phyloP scores from a whole-genome alignment of 2,113 vertebrate species.

The Stictonetta naevosa region DNA sequence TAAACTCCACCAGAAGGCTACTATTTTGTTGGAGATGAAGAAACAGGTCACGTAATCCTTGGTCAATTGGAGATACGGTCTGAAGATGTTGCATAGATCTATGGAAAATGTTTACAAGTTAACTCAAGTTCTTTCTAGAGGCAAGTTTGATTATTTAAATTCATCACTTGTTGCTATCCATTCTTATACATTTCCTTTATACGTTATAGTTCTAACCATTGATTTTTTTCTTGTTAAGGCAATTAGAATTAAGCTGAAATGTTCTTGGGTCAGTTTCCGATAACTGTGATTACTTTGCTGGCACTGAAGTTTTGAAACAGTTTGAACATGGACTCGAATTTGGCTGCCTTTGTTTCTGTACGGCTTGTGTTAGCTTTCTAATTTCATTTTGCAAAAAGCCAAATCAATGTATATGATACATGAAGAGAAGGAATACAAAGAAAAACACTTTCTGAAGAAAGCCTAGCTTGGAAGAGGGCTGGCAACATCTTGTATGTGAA shows the following conservation, averaged over 20 bases:
- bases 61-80: not conserved
- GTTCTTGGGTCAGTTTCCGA: not conserved
- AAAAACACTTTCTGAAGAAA: conserved; percentile 12
- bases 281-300: conserved; percentile 26
- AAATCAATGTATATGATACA: not conserved
- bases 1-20: not conserved
- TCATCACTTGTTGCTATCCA: not conserved
- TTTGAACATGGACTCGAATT: not conserved
- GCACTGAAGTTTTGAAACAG: not conserved
- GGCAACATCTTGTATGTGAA: not conserved
- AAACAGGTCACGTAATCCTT: not conserved
- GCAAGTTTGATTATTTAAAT: not conserved
- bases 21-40: not conserved
- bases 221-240: conserved; percentile 34
- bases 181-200: not conserved
- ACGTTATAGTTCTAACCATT: not conserved
- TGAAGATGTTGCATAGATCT: not conserved
- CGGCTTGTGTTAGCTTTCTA: conserved; percentile 8
- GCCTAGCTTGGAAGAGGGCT: not conserved
- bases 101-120: not conserved
- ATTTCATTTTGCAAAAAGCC: conserved; percentile 45
- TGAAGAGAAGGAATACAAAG: conserved; percentile 14
- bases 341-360: conserved; percentile 29
- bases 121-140: not conserved
- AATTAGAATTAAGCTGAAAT: conserved; percentile 1